Percentiles rank a stretch among this genome's conserved stretches.
Evolutionary conservation across 1,140 invertebrate species (phyloP).

Genomic region (Dendroctonus valens): DNA sequence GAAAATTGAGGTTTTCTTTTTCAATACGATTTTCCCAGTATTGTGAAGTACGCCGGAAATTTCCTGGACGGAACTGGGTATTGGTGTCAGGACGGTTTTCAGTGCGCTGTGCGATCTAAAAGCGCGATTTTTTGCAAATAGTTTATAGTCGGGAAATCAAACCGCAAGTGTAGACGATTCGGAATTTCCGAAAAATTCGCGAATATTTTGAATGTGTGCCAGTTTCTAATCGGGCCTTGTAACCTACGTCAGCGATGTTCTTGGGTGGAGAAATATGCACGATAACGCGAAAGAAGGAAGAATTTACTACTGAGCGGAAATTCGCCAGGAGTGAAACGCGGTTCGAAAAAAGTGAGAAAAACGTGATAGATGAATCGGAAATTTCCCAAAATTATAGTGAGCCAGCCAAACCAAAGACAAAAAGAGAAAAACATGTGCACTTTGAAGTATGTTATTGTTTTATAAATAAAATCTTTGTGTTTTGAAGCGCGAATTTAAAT

Average conservation of each 20-base stretch:
- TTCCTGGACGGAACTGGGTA: slow-evolving; percentile 1
- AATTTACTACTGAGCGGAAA: slow-evolving; percentile 4
- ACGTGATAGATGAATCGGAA: not conserved
- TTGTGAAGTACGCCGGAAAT: slow-evolving; percentile 17
- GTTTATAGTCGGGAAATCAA: not conserved
- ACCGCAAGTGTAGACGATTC: not conserved
- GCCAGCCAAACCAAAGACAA: slow-evolving; percentile 15
- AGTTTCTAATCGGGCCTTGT: slow-evolving; percentile 15
- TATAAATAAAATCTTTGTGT: slow-evolving; percentile 14
- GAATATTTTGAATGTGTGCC: slow-evolving; percentile 32
- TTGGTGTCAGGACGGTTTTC: not conserved
- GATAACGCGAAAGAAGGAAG: slow-evolving; percentile 23
- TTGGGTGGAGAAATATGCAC: slow-evolving; percentile 45
- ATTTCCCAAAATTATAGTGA: not conserved
- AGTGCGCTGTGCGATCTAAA: not conserved
- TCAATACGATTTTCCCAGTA: slow-evolving; percentile 12
- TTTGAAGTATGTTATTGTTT: slow-evolving; percentile 42
- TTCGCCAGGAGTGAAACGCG: not conserved
- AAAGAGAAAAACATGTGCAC: slow-evolving; percentile 44
- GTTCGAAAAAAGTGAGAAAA: not conserved
- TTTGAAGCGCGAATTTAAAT: slow-evolving; percentile 1
- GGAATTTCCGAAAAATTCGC: slow-evolving; percentile 8
- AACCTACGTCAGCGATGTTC: slow-evolving; percentile 39
- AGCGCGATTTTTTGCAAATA: too few relatives aligned
- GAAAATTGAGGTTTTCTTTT: slow-evolving; percentile 17